phyloP scores from a whole-genome alignment of 2,888 invertebrate species.

The Pelosia muscerda region DNA sequence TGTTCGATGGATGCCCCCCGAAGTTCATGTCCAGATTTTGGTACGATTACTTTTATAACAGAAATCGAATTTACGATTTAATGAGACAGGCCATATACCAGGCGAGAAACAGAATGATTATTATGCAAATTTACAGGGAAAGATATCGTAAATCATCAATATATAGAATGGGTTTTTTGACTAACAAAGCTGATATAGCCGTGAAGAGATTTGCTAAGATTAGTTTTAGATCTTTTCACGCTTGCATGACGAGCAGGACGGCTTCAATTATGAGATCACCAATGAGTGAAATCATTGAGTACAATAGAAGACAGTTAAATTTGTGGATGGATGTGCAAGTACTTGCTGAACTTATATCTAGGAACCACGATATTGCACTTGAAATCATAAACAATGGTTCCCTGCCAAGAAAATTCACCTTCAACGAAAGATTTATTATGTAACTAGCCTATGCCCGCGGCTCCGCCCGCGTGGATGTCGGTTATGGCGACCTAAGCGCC shows the following conservation, averaged over 20 bases:
- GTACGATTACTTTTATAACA: slow-evolving; percentile 47
- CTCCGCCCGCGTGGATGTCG: too few relatives aligned
- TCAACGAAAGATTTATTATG: neutral
- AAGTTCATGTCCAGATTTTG: fast-evolving
- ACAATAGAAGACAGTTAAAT: slow-evolving; percentile 4
- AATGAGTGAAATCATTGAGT: slow-evolving; percentile 2
- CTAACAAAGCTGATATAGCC: slow-evolving; percentile 62
- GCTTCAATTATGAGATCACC: neutral
- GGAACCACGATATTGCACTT: slow-evolving; percentile 1
- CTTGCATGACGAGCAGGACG: slow-evolving; percentile 7
- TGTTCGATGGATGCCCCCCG: slow-evolving; percentile 48
- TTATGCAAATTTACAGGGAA: slow-evolving; percentile 62
- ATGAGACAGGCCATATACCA: slow-evolving; percentile 72
- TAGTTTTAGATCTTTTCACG: neutral
- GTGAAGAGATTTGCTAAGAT: slow-evolving; percentile 52
- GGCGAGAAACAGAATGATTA: slow-evolving; percentile 63
- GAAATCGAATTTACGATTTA: slow-evolving; percentile 60
- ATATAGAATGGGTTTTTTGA: slow-evolving; percentile 72
- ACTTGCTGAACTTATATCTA: neutral
- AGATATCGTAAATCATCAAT: slow-evolving; percentile 49
- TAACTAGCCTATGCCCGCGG: too few relatives aligned
- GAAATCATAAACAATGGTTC: neutral
- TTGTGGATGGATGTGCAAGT: slow-evolving; percentile 14
- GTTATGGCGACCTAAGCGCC: too few relatives aligned
- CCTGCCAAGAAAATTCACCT: neutral